Base-by-base conservation (phyloP, 2,888 invertebrate species). In the Trissoscelio sp. region DNA sequence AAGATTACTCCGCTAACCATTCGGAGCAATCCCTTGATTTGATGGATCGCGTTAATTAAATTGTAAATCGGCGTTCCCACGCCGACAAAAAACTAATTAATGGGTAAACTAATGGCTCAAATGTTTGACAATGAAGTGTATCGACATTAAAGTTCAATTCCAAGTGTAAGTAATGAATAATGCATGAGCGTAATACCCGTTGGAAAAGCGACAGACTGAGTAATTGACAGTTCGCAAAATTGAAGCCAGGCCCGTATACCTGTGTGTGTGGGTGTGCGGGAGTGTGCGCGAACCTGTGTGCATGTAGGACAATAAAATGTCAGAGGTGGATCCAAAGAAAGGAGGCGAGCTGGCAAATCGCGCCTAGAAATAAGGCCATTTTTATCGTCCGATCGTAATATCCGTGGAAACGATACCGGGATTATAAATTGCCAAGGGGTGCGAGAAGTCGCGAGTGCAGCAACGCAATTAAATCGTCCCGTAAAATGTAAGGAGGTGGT, bases 131-230 rank as follows among this genome's bases (percentile, higher is more conserved):
- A 69, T 46, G 46, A 62, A 74, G 64, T 74, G 74, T 74, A 73
- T 74, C 57, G 74, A 62, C 74, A 64, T 74, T 74, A 73, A 74
- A 74, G 79, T 80, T 80, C 62, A 64, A 80, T 80, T 62, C 69
- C 60, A 69, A 80, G 79, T 80, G 79, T 53, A 55, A 62, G 69
- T 69, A 74, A 67, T 80, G 69, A 67, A 80, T 80, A 74, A 73
- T 80, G 55, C 28, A 80, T 74, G 74, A 74, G 60, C 48, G 46
- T 53, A 55, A 67, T 60, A 73, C 37, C 67, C 55, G 64, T 44
- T 51, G 73, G 62, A 67, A 73, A 73, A 60, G 79, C 79, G 74
- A 57, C 69, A 48, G 69, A 74, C 74, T 80, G 69, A 55, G 67
- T 74, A 69, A 80, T 69, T 80, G 74, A 69, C 74, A 67, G 69